Percentiles rank a stretch among this genome's conserved stretches.
phyloP scores from a whole-genome alignment of 2,888 invertebrate species.

The Epicampocera succincta region DNA sequence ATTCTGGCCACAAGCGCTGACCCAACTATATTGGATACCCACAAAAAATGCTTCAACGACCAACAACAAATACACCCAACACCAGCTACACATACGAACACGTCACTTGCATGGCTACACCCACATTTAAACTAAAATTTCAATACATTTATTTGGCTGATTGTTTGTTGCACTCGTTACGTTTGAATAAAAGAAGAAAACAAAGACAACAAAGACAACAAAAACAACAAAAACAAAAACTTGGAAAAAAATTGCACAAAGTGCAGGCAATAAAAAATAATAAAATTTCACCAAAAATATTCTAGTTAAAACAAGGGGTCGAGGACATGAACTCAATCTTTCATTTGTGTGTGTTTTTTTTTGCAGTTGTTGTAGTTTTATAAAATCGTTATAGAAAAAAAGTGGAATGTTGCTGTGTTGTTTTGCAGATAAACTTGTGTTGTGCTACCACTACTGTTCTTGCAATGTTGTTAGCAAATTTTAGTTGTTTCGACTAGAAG shows the following conservation, averaged over 20 bases:
- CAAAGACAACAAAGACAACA: no score
- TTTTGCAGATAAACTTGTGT: constrained; percentile 47
- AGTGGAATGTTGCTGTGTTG: constrained; percentile 34
- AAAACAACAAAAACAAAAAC: constrained; percentile 13
- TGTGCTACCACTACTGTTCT: constrained; percentile 6
- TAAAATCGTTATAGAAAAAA: constrained; percentile 53
- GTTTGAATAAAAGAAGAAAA: constrained; percentile 28
- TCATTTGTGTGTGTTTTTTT: neutral
- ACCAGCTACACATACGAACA: neutral
- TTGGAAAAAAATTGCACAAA: constrained; percentile 52
- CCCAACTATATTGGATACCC: constrained; percentile 80
- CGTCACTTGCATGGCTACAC: constrained; percentile 7
- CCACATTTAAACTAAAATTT: constrained; percentile 47
- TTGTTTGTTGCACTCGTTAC: constrained; percentile 43
- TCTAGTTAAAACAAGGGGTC: constrained; percentile 50
- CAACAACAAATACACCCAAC: constrained; percentile 47
- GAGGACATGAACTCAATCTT: constrained; percentile 42
- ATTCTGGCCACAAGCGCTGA: constrained; percentile 81
- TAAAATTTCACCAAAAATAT: constrained; percentile 64
- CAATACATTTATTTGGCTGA: constrained; percentile 4
- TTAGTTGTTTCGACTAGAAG: constrained; percentile 27
- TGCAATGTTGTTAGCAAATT: constrained; percentile 46
- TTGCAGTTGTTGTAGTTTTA: constrained; percentile 53
- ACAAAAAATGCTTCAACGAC: constrained; percentile 75
- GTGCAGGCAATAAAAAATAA: constrained; percentile 66